phyloP scores from a whole-genome alignment of 1,140 invertebrate species.

The Anoplophora glabripennis region DNA sequence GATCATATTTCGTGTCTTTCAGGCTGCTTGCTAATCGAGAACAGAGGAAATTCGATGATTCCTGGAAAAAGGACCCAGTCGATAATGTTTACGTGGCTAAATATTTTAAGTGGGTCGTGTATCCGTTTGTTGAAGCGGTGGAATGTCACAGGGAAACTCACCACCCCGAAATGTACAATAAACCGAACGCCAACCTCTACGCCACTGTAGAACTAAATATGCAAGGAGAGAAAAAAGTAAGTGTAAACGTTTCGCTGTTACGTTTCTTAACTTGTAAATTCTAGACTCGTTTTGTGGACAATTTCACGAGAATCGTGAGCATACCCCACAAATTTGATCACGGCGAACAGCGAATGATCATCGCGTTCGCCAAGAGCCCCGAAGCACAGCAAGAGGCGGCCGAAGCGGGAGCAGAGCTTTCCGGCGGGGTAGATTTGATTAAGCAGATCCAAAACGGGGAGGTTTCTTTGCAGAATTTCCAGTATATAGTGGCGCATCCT shows the following conservation, averaged over 20 bases:
- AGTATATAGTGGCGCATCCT: conserved; percentile 71
- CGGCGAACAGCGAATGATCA: conserved; percentile 59
- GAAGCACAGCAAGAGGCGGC: conserved; percentile 57
- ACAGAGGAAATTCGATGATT: conserved; percentile 54
- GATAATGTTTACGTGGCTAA: conserved; percentile 68
- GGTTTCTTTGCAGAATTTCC: conserved; percentile 66
- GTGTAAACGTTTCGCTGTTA: conserved; percentile 2
- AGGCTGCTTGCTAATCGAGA: conserved; percentile 28
- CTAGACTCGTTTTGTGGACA: conserved; percentile 62
- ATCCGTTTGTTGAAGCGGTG: conserved; percentile 70
- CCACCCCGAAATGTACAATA: conserved; percentile 73
- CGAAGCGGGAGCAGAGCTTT: conserved; percentile 65
- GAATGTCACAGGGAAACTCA: conserved; percentile 70
- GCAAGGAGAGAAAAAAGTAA: conserved; percentile 56
- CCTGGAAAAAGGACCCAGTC: conserved; percentile 53
- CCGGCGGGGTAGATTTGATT: conserved; percentile 67
- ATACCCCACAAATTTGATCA: conserved; percentile 66
- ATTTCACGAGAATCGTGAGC: conserved; percentile 58
- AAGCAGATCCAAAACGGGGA: conserved; percentile 71
- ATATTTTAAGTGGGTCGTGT: conserved; percentile 61
- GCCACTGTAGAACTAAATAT: conserved; percentile 72
- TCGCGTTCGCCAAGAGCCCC: conserved; percentile 68
- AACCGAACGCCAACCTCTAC: conserved; percentile 61
- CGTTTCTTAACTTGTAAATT: conserved; percentile 28
- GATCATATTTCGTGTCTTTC: conserved; percentile 18